Percentiles rank a stretch among this genome's conserved stretches.
These are phyloP conservation scores for Cyphomyrus plagiostoma DNA, from an alignment of 2,113 vertebrate genomes.

Conservation along the genomic window DNA sequence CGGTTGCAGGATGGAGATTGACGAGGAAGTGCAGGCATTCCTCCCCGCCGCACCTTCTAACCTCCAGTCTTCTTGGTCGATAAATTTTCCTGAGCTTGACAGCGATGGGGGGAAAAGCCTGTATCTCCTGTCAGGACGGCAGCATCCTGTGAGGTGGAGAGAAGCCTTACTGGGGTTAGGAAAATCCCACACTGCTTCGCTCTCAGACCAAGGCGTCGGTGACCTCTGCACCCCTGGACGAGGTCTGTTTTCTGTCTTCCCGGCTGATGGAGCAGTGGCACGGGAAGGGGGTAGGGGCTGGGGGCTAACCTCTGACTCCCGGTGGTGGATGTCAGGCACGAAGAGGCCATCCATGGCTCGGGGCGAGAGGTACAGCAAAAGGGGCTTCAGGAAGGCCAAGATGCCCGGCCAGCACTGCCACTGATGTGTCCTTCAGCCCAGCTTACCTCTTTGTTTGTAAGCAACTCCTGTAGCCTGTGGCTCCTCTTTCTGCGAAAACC, in stretches of 20 bases:
- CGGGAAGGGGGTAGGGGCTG: background rate
- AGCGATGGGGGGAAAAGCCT: background rate
- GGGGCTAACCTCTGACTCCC: background rate
- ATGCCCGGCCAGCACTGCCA: background rate
- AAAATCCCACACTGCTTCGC: background rate
- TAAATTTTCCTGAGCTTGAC: background rate
- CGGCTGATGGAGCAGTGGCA: background rate
- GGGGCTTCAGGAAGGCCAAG: background rate
- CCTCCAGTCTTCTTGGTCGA: conserved; percentile 5
- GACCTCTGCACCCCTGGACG: background rate
- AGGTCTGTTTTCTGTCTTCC: background rate
- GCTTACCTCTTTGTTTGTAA: background rate
- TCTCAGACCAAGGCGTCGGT: background rate
- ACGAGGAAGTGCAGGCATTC: background rate
- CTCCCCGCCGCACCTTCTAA: background rate
- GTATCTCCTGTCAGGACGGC: background rate
- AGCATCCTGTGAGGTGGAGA: background rate
- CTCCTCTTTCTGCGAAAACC: background rate
- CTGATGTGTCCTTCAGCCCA: background rate
- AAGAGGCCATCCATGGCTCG: background rate
- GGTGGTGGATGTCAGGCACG: background rate
- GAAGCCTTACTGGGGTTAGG: background rate
- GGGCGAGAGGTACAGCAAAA: background rate
- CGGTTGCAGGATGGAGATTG: background rate
- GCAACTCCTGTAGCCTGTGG: background rate